These are phyloP conservation scores for Zaprionus bogoriensis DNA, from an alignment of 2,888 invertebrate species.

Conservation along the genomic window DNA sequence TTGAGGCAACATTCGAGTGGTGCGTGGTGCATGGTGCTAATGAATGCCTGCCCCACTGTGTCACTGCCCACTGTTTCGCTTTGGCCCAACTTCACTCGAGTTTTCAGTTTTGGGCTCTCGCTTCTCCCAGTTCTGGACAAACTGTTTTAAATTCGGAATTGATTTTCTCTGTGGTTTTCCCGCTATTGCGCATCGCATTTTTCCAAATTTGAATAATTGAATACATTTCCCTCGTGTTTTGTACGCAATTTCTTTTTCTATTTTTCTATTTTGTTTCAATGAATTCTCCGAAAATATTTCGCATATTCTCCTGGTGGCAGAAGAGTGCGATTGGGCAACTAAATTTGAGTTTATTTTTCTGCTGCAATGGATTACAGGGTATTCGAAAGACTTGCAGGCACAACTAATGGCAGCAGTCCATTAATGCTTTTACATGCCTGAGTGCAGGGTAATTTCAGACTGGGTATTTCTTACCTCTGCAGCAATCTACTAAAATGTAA, in stretches of 20 bases:
- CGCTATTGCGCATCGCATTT: conserved; percentile 5
- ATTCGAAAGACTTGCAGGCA: too few relatives aligned
- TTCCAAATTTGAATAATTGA: conserved; percentile 42
- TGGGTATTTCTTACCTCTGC: too few relatives aligned
- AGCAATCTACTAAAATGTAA: too few relatives aligned
- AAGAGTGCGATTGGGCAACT: too few relatives aligned
- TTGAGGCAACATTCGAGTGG: conserved; percentile 14
- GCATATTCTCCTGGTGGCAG: too few relatives aligned
- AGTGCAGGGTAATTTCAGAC: too few relatives aligned
- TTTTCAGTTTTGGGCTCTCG: conserved; percentile 37
- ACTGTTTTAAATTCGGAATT: conserved; percentile 52
- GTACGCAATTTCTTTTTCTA: too few relatives aligned
- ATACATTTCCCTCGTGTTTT: conserved; percentile 11
- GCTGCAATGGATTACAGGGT: too few relatives aligned
- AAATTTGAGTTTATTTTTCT: too few relatives aligned
- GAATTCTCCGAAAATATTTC: background rate
- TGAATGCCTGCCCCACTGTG: conserved; percentile 39
- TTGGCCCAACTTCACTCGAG: conserved; percentile 42
- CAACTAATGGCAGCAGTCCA: too few relatives aligned
- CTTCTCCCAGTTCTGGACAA: background rate
- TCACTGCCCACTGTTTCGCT: conserved; percentile 34
- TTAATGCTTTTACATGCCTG: too few relatives aligned
- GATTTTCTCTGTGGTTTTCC: conserved; percentile 40
- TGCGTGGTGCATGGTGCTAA: conserved; percentile 36
- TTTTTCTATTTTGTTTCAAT: conserved; percentile 7